Conservation (phyloP, 1,140 invertebrate genomes). For the Meloidogyne hapla region DNA sequence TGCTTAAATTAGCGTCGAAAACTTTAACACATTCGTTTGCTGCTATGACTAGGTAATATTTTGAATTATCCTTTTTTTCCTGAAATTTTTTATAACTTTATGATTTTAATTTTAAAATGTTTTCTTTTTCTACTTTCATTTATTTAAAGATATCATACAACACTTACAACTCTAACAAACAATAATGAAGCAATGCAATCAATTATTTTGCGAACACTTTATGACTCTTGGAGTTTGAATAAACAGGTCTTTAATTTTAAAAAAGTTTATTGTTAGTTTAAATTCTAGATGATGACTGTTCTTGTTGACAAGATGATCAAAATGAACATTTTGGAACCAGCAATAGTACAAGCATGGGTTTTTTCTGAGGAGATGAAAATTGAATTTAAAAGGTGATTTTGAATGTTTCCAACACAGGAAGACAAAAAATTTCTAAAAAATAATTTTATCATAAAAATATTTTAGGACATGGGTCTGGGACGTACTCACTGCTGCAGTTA, state of each 20-base stretch:
- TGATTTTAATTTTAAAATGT: too few species aligned
- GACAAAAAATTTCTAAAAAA: too few species aligned
- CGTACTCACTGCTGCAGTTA: constrained; percentile 45
- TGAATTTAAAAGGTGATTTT: constrained; percentile 40
- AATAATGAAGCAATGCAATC: constrained; percentile 88
- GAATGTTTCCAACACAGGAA: too few species aligned
- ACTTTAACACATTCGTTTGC: constrained; percentile 97
- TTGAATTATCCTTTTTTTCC: not conserved
- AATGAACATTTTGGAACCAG: constrained; percentile 92
- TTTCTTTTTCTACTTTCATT: constrained; percentile 23
- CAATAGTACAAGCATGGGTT: constrained; percentile 95
- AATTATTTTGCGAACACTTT: constrained; percentile 85
- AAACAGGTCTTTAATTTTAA: constrained; percentile 70
- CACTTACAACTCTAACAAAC: constrained; percentile 74
- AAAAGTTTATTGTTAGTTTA: not conserved
- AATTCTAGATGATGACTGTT: constrained; percentile 72
- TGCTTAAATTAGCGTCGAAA: constrained; percentile 88
- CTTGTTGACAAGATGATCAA: constrained; percentile 94
- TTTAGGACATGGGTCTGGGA: constrained; percentile 57
- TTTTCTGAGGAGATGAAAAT: constrained; percentile 92
- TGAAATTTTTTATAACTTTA: too few species aligned
- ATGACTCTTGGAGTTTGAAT: constrained; percentile 88
- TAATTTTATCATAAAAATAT: not conserved
- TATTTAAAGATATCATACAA: constrained; percentile 76
- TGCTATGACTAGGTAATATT: constrained; percentile 80